Percentiles rank a stretch among this genome's conserved stretches.
Evolutionary conservation across 2,888 invertebrate species (phyloP).

Genomic region (Sturmia bella): DNA sequence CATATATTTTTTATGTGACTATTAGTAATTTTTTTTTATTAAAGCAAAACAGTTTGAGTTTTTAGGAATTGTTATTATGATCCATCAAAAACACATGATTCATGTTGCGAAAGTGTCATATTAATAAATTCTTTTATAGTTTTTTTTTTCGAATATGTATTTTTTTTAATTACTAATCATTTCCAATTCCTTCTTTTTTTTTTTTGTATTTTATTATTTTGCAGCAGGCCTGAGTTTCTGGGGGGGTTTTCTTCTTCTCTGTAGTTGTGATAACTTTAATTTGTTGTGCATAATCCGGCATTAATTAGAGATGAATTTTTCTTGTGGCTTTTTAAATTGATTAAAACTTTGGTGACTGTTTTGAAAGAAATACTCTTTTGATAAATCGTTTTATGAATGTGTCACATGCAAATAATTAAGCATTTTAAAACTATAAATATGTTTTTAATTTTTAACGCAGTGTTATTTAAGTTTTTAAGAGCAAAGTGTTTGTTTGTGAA

Average conservation of each 20-base stretch:
- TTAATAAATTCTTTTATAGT: conserved; percentile 3
- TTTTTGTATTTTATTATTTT: background rate
- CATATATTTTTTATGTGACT: too few species aligned
- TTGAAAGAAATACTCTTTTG: background rate
- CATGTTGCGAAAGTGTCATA: conserved; percentile 42
- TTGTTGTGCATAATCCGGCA: conserved; percentile 24
- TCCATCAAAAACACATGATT: conserved; percentile 35
- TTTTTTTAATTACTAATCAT: conserved; percentile 11
- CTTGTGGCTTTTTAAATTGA: conserved; percentile 11
- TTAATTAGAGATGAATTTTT: conserved; percentile 1
- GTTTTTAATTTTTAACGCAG: background rate
- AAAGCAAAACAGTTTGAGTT: background rate
- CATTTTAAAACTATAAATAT: background rate
- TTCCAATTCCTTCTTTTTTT: conserved; percentile 7
- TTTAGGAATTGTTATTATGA: conserved; percentile 35
- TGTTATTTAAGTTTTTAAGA: background rate
- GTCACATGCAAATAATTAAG: background rate
- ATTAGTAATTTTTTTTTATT: conserved; percentile 2
- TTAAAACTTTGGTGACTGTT: conserved; percentile 15
- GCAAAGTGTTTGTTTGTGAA: background rate
- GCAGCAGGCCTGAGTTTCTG: background rate
- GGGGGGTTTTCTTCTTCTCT: too few species aligned
- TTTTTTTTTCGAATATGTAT: background rate
- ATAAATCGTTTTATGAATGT: background rate
- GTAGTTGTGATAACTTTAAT: background rate